phyloP scores from a whole-genome alignment of 2,888 invertebrate genomes.

The Agapostemon virescens region DNA sequence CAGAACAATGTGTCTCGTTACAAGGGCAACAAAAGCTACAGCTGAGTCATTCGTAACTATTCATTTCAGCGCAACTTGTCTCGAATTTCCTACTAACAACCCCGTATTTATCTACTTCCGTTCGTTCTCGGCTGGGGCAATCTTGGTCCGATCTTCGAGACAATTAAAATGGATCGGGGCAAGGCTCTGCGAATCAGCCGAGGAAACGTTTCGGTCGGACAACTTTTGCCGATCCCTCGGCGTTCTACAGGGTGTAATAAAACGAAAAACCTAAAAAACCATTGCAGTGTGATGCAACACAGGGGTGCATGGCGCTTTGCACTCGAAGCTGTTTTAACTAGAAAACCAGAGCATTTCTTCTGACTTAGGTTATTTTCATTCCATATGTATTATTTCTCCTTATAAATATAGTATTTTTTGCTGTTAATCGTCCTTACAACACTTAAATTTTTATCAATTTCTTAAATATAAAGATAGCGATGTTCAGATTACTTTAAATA shows the following conservation, averaged over 20 bases:
- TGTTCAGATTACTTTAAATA: too few species aligned
- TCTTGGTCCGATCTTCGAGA: slow-evolving; percentile 14
- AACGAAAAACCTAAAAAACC: not conserved
- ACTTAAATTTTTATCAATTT: too few species aligned
- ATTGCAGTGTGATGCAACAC: too few species aligned
- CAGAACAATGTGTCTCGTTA: not conserved
- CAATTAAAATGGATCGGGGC: slow-evolving; percentile 20
- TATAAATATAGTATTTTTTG: too few species aligned
- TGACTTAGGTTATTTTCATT: too few species aligned
- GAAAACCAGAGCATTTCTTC: too few species aligned
- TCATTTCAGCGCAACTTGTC: not conserved
- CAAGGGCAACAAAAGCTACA: not conserved
- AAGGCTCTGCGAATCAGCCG: not conserved
- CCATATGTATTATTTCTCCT: too few species aligned
- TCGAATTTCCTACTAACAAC: not conserved
- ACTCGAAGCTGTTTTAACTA: too few species aligned
- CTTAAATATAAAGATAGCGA: too few species aligned
- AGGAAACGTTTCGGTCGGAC: not conserved
- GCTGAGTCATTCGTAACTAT: not conserved
- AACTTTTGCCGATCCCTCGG: slow-evolving; percentile 3
- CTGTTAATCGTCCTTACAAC: too few species aligned
- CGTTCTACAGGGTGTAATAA: not conserved
- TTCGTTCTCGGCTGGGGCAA: not conserved
- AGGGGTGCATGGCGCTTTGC: too few species aligned
- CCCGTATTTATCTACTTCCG: slow-evolving; percentile 4